Percentiles rank a stretch among this genome's conserved stretches.
Evolutionary conservation across 92 coral and sea anemone species (phyloP).

Genomic region (Paramuricea clavata): DNA sequence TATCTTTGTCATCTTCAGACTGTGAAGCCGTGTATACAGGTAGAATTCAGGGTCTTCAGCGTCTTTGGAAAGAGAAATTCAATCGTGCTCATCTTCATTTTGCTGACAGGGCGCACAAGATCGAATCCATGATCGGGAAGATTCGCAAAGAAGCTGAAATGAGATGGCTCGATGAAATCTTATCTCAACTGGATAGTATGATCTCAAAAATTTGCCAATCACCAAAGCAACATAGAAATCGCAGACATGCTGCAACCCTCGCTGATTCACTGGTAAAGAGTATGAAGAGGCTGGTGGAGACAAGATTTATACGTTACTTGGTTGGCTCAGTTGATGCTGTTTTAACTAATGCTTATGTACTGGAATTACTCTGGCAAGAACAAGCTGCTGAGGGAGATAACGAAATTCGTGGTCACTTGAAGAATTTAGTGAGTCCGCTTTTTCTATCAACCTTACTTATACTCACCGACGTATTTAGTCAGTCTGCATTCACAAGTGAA

Average conservation of each 20-base stretch:
- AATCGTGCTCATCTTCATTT: slow-evolving; percentile 20
- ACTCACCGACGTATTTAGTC: slow-evolving; percentile 35
- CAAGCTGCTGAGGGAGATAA: slow-evolving; percentile 34
- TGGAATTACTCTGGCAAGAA: slow-evolving; percentile 21
- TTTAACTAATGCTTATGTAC: slow-evolving; percentile 9
- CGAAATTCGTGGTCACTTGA: slow-evolving; percentile 21
- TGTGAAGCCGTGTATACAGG: slow-evolving; percentile 10
- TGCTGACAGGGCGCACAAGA: slow-evolving; percentile 42
- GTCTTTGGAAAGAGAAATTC: slow-evolving; percentile 23
- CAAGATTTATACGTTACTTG: slow-evolving; percentile 26
- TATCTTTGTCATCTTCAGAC: slow-evolving; percentile 26
- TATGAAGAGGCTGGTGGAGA: slow-evolving; percentile 41
- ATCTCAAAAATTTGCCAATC: slow-evolving; percentile 38
- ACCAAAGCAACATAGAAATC: slow-evolving; percentile 42
- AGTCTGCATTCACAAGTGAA: slow-evolving; percentile 32
- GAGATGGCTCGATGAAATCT: slow-evolving; percentile 30
- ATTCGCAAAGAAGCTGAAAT: slow-evolving; percentile 27
- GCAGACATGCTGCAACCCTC: slow-evolving; percentile 31
- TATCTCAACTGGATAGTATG: slow-evolving; percentile 19
- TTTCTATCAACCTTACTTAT: slow-evolving; percentile 20
- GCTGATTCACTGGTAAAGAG: slow-evolving; percentile 34
- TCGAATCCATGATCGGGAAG: slow-evolving; percentile 29
- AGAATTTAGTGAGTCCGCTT: slow-evolving; percentile 18
- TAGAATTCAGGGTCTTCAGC: not conserved
- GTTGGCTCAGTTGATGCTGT: slow-evolving; percentile 35